phyloP scores from a whole-genome alignment of 1,140 invertebrate species.

The Potamilus streckersoni region DNA sequence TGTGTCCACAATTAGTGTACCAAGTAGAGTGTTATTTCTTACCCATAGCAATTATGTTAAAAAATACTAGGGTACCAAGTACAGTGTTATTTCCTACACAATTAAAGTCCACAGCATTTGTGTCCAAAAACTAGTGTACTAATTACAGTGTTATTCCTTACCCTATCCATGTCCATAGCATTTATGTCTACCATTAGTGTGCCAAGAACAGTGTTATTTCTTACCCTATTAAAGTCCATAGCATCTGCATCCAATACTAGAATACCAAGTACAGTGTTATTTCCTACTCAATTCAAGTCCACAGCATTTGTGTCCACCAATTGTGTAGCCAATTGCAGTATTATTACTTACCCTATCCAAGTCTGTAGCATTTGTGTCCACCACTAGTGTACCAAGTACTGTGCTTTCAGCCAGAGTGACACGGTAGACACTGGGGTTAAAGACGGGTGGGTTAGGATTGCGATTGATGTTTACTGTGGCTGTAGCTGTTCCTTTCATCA shows the following conservation, averaged over 20 bases:
- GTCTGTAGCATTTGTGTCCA: constrained; percentile 38
- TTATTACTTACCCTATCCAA: constrained; percentile 35
- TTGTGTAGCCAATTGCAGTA: no score
- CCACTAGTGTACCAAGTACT: constrained; percentile 21
- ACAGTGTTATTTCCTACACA: no score
- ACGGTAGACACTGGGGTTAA: constrained; percentile 78
- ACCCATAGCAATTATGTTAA: no score
- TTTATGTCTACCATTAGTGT: no score
- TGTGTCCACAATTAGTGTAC: constrained; percentile 25
- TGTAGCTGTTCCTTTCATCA: constrained; percentile 26
- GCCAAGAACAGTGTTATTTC: not conserved
- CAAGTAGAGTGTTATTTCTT: constrained; percentile 3
- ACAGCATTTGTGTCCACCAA: no score
- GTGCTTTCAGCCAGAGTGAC: constrained; percentile 64
- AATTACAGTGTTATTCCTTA: no score
- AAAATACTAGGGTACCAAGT: no score
- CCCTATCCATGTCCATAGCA: no score
- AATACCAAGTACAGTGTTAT: constrained; percentile 13
- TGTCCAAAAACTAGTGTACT: no score
- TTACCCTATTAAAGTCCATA: constrained; percentile 39
- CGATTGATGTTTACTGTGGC: constrained; percentile 41
- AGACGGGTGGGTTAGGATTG: constrained; percentile 90
- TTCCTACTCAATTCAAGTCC: no score
- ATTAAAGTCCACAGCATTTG: no score
- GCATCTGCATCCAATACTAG: constrained; percentile 34